phyloP scores from a whole-genome alignment of 2,113 vertebrate genomes.

The Coptodon bakossiorum region DNA sequence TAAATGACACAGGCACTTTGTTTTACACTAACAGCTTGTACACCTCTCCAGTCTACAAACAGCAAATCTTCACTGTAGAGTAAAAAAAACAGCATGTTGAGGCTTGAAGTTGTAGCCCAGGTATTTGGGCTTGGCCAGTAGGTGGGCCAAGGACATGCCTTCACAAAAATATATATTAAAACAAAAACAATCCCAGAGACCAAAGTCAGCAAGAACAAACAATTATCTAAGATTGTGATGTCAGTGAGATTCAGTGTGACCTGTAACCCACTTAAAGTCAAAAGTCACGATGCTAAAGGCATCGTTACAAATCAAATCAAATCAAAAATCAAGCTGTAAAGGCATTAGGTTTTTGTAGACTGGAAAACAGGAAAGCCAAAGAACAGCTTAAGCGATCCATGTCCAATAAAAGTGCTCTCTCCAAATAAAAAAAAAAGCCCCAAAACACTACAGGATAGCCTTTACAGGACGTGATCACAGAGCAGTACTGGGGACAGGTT shows the following conservation, averaged over 20 bases:
- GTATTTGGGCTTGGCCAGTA: constrained; percentile 50
- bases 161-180: background rate
- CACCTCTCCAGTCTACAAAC: background rate
- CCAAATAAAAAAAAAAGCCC: background rate
- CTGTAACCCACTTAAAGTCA: background rate
- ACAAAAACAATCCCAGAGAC: background rate
- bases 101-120: constrained; percentile 39
- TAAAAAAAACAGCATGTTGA: background rate
- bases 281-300: background rate
- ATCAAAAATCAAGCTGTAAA: too few species aligned
- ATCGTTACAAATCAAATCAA: too few species aligned
- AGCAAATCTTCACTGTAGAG: background rate
- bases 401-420: background rate
- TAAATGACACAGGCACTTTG: background rate
- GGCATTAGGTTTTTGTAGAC: background rate
- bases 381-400: background rate
- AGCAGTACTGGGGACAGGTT: background rate
- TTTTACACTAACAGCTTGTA: background rate
- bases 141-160: background rate
- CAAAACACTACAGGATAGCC: background rate
- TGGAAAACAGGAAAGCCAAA: background rate
- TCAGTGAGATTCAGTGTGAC: background rate
- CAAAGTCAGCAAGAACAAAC: background rate
- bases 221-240: background rate
- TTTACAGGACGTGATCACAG: background rate